These are phyloP conservation scores for Porites lutea DNA, from an alignment of 64 coral and sea anemone genomes.

Conservation along the genomic window DNA sequence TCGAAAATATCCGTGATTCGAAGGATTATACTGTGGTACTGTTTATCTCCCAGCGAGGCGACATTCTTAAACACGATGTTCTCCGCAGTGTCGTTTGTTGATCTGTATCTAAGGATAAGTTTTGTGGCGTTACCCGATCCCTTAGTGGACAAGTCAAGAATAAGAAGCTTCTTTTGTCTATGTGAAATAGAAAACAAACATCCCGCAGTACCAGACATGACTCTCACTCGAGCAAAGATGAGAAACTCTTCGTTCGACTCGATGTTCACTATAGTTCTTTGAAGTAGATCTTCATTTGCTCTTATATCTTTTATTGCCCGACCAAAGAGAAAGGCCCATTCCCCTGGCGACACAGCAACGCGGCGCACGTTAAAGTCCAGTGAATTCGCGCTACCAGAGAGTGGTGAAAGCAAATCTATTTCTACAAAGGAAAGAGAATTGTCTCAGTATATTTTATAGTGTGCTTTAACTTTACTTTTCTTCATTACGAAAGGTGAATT, in stretches of 20 bases:
- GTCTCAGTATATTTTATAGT: not conserved
- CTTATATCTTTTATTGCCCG: not conserved
- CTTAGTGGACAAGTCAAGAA: conserved; percentile 57
- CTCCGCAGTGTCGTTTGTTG: conserved; percentile 44
- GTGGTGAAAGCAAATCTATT: conserved; percentile 7
- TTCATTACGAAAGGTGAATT: no score
- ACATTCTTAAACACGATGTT: conserved; percentile 61
- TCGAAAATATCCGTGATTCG: conserved; percentile 62
- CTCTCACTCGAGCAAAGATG: not conserved
- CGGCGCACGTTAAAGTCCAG: not conserved
- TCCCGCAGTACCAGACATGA: not conserved
- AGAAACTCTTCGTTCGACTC: conserved; percentile 53
- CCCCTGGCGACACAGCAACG: not conserved
- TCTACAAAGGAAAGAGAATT: not conserved
- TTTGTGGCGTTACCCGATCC: conserved; percentile 47
- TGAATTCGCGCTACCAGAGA: not conserved
- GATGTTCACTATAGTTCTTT: conserved; percentile 43
- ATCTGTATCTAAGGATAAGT: conserved; percentile 69
- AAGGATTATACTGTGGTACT: conserved; percentile 68
- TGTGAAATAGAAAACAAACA: conserved; percentile 81
- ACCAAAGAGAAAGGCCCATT: conserved; percentile 9
- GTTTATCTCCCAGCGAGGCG: conserved; percentile 36
- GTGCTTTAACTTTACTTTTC: no score
- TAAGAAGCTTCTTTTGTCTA: conserved; percentile 32
- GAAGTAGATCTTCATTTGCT: conserved; percentile 23